A percentile compares a stretch with the other conserved stretches of the same genome.
These are phyloP conservation scores for Quadriops clusia DNA, from an alignment of 2,888 invertebrate species.

Conservation along the genomic window DNA sequence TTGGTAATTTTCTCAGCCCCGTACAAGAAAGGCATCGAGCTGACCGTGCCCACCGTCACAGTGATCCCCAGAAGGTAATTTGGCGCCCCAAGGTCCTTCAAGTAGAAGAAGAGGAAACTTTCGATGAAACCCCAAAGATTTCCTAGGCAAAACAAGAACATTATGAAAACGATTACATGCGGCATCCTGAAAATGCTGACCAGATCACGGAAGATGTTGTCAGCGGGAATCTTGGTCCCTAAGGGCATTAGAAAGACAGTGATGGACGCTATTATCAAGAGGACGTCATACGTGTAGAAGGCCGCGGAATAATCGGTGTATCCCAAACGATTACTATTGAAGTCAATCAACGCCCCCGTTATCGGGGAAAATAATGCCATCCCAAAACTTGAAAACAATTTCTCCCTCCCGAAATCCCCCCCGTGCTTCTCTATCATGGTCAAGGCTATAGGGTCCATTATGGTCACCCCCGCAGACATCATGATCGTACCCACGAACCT, in stretches of 20 bases:
- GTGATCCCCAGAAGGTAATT: constrained; percentile 74
- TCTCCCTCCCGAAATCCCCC: constrained; percentile 70
- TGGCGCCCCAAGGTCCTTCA: constrained; percentile 73
- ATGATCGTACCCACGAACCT: constrained; percentile 71
- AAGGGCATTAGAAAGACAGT: constrained; percentile 68
- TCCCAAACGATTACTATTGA: constrained; percentile 51
- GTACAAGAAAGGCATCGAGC: constrained; percentile 75
- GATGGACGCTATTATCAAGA: constrained; percentile 59
- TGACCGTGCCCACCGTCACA: constrained; percentile 72
- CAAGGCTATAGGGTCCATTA: constrained; percentile 80
- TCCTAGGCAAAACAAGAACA: constrained; percentile 70
- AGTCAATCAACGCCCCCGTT: constrained; percentile 67
- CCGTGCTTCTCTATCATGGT: constrained; percentile 76
- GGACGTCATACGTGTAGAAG: constrained; percentile 69
- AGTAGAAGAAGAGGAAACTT: constrained; percentile 74
- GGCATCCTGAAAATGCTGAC: constrained; percentile 65
- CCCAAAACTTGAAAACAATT: constrained; percentile 68
- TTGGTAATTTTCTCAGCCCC: constrained; percentile 73
- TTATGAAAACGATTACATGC: constrained; percentile 67
- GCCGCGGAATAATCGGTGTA: constrained; percentile 80
- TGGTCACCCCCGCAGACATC: constrained; percentile 73
- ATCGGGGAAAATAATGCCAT: constrained; percentile 76
- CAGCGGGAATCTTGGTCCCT: constrained; percentile 64
- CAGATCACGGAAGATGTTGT: constrained; percentile 65
- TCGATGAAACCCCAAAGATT: constrained; percentile 85